A percentile compares a stretch with the other conserved stretches of the same genome.
Conservation (phyloP, 2,113 vertebrate genomes). For the Chroicocephalus ridibundus region DNA sequence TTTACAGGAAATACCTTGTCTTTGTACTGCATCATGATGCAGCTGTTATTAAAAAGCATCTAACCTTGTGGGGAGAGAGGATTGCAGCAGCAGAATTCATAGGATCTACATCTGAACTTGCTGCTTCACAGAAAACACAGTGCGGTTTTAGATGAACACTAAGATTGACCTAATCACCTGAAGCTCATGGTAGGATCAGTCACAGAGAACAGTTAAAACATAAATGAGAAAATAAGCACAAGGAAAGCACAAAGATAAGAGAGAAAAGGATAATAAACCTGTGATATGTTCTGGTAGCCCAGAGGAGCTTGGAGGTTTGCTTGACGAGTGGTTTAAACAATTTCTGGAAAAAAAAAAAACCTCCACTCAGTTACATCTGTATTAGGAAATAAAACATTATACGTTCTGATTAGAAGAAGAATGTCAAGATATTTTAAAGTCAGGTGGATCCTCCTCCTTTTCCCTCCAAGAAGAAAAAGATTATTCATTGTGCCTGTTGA, state of each 20-base stretch:
- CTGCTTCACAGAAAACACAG: background rate
- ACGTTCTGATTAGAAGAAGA: background rate
- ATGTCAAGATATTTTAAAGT: background rate
- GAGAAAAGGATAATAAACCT: background rate
- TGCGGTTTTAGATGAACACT: background rate
- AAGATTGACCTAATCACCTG: background rate
- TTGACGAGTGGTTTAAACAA: background rate
- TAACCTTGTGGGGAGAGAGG: background rate
- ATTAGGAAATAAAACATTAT: background rate
- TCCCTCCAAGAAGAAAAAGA: background rate
- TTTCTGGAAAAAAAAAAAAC: background rate
- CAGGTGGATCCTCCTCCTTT: background rate
- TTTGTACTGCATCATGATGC: background rate
- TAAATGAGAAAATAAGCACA: background rate
- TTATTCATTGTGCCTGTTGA: background rate
- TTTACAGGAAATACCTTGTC: conserved; percentile 2
- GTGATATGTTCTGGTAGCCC: background rate
- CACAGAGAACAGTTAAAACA: background rate
- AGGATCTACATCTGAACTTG: background rate
- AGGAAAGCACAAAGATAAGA: background rate
- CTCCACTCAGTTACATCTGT: background rate
- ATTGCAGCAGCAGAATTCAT: background rate
- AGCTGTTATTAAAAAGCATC: background rate
- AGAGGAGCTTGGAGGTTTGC: background rate
- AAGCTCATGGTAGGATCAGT: background rate